phyloP scores from a whole-genome alignment of 2,888 invertebrate species.

The Caenorhabditis sulstoni region DNA sequence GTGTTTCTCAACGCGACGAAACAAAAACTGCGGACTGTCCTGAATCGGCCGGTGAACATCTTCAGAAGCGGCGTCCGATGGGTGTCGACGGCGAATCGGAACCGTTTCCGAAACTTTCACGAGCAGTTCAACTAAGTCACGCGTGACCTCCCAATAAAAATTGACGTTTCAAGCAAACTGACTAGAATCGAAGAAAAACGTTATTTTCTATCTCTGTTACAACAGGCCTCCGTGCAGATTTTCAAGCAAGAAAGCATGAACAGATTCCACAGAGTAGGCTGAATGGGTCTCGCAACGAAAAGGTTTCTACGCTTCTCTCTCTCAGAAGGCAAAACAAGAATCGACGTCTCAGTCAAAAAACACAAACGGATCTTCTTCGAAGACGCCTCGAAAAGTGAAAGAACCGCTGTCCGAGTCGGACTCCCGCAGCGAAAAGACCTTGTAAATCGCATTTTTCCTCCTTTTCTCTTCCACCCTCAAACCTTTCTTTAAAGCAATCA shows the following conservation, averaged over 20 bases:
- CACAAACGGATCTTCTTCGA: background rate
- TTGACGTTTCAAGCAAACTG: background rate
- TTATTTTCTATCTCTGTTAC: too few species aligned
- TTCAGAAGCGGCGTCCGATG: slow-evolving; percentile 25
- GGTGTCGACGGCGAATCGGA: slow-evolving; percentile 1
- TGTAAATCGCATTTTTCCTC: background rate
- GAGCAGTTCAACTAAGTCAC: background rate
- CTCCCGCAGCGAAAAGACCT: slow-evolving; percentile 9
- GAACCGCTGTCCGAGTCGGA: slow-evolving; percentile 12
- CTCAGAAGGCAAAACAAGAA: slow-evolving; percentile 11
- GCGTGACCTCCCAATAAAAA: too few species aligned
- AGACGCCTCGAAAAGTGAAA: background rate
- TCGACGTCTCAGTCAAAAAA: slow-evolving; percentile 3
- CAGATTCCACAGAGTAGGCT: too few species aligned
- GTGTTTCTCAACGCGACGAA: slow-evolving; percentile 25
- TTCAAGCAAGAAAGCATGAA: too few species aligned
- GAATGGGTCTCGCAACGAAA: too few species aligned
- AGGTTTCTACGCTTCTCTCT: too few species aligned
- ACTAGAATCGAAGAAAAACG: background rate
- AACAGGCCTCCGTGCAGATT: too few species aligned
- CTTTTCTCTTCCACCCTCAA: too few species aligned
- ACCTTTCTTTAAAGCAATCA: too few species aligned
- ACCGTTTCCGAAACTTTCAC: background rate
- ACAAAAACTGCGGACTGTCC: slow-evolving; percentile 16
- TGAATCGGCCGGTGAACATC: slow-evolving; percentile 25